Evolutionary conservation across 2,113 vertebrate genomes (phyloP).

Genomic region (Cyanistes caeruleus): DNA sequence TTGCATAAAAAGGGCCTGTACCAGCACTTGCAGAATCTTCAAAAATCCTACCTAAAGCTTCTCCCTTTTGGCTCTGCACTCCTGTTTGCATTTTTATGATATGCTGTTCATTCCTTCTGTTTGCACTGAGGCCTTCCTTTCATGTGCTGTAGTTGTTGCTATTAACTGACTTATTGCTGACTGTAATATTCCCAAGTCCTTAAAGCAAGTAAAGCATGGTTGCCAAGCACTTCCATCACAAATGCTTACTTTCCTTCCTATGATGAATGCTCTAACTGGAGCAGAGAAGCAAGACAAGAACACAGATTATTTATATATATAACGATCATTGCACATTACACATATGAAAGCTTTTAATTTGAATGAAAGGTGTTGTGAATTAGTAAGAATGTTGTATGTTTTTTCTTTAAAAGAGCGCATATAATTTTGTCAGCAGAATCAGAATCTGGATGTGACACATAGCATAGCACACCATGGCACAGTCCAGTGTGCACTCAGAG

Average conservation of each 20-base stretch:
- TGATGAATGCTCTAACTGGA: not conserved
- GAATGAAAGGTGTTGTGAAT: not conserved
- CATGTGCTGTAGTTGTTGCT: not conserved
- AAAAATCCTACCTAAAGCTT: not conserved
- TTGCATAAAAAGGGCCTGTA: not conserved
- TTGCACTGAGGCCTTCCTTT: not conserved
- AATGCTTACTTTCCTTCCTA: not conserved
- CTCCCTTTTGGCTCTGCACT: not conserved
- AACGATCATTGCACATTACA: rapidly evolving
- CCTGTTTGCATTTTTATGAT: not conserved
- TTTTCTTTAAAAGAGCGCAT: not conserved
- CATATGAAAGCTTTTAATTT: not conserved
- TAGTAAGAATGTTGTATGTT: not conserved
- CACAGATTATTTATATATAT: not conserved
- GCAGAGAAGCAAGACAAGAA: not conserved
- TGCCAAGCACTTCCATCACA: not conserved
- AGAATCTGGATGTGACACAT: rapidly evolving
- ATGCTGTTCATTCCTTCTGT: not conserved
- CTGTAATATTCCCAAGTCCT: not conserved
- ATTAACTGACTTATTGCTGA: not conserved
- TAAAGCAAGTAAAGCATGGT: not conserved
- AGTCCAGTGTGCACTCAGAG: not conserved
- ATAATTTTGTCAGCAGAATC: not conserved
- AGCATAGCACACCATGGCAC: not conserved
- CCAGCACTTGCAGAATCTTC: not conserved